Base-by-base conservation (phyloP, 64 coral and sea anemone species). In the Anthopleura sola region DNA sequence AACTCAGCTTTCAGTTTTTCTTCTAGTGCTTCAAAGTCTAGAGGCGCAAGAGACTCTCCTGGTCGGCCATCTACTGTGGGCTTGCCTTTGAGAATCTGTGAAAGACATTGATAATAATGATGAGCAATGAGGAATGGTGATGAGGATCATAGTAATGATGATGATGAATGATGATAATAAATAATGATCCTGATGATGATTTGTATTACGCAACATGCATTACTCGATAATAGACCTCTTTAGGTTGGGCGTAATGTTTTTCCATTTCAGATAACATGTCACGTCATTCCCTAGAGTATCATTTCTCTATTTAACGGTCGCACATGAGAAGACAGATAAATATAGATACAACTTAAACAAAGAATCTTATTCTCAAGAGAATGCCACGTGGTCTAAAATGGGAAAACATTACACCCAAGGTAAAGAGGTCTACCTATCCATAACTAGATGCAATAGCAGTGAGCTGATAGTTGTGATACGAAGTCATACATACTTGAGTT, bases 51-150 rank as follows among this genome's bases (percentile, higher is more conserved):
- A 32, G 90, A 86, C 78, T 99, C 97, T 51, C 97, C 97, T 56
- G 97, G 97, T 87, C 97, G 86, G 6, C 97, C 93, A 48, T 99
- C 93, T 75, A 99, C 89, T 2, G 82, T 87, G 8, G 93, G 97
- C 68, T 58, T 88, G 24, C 84, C 93, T 87, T 99, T 99, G 31
- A 99, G 81, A 64, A 95, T 89, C 97, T 99, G 78, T 44, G 13
- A 83, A 18, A 54, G 9, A 38, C 3, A 32, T 24, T 40, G 37
- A 44, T 36, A 0, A 32, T 17, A 13, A 71, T 31, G 28, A 69
- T 3, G 29, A 34, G n/a, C 2, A 53, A 53, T 1, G 13, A 53
- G 13, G 16, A 12, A 13, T 15, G 16, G 14, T 62, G 58, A 62
- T 62, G 58, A 56, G 7, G 54, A 56, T 15, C 7, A 15, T 18